Conservation (phyloP, 35 echinoderm and acorn worm genomes). For the Lytechinus pictus region DNA sequence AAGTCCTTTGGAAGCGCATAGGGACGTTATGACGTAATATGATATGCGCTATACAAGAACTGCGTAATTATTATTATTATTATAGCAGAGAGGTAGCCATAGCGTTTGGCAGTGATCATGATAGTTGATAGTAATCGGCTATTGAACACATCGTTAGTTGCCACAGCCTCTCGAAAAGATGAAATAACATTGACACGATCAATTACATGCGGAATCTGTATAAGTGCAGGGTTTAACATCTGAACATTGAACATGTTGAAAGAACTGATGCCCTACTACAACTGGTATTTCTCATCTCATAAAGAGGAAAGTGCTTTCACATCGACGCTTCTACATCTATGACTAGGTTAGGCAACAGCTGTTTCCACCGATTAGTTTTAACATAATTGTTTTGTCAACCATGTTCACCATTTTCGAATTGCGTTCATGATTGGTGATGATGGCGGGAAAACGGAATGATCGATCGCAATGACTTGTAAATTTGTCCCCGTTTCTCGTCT, state of each 20-base stretch:
- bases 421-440: background rate
- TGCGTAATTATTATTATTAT: no score
- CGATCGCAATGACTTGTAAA: conserved; percentile 1
- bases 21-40: no score
- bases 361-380: conserved; percentile 12
- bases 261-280: background rate
- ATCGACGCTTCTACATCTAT: background rate
- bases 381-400: conserved; percentile 19
- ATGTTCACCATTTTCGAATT: background rate
- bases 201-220: background rate
- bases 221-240: background rate
- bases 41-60: no score
- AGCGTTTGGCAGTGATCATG: background rate
- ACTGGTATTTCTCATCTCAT: background rate
- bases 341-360: background rate
- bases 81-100: no score
- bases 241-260: background rate
- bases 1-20: no score
- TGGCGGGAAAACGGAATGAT: conserved; percentile 7
- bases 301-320: background rate
- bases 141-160: background rate
- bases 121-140: background rate
- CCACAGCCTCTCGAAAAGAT: background rate
- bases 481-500: background rate
- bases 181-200: background rate